These are phyloP conservation scores for Periplaneta americana DNA, from an alignment of 1,140 invertebrate genomes.

Conservation along the genomic window DNA sequence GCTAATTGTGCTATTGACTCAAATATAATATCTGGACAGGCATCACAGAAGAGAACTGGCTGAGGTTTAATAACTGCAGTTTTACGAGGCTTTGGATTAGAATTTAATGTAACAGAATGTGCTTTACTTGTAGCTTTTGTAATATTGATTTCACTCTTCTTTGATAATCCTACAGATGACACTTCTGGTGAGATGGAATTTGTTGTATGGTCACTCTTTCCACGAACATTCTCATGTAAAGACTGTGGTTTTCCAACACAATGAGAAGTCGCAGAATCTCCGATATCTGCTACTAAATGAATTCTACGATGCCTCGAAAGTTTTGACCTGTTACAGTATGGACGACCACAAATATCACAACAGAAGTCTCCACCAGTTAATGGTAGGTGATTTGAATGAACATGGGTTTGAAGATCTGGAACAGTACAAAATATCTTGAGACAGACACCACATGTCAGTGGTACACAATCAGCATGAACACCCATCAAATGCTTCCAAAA, in stretches of 20 bases:
- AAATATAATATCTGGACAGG: conserved; percentile 39
- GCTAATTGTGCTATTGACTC: conserved; percentile 44
- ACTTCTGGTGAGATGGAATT: neutral
- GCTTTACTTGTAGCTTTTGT: neutral
- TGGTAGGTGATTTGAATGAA: conserved; percentile 42
- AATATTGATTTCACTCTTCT: neutral
- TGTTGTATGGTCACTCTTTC: neutral
- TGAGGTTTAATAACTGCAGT: neutral
- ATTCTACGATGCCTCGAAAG: conserved; percentile 48
- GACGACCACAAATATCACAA: conserved; percentile 48
- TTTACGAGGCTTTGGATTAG: neutral
- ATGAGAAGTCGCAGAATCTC: neutral
- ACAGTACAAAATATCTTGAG: conserved; percentile 46
- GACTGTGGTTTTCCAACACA: neutral
- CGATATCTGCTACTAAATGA: conserved; percentile 28
- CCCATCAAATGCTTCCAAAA: conserved; percentile 53
- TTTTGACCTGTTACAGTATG: conserved; percentile 49
- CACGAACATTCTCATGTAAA: neutral
- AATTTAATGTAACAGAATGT: neutral
- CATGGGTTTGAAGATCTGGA: conserved; percentile 39
- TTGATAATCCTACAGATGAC: neutral
- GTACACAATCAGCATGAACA: conserved; percentile 46
- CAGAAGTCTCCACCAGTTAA: conserved; percentile 42
- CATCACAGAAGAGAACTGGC: conserved; percentile 31
- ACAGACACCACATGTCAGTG: conserved; percentile 48